phyloP scores from a whole-genome alignment of 1,140 invertebrate genomes.

The Halesus radiatus region DNA sequence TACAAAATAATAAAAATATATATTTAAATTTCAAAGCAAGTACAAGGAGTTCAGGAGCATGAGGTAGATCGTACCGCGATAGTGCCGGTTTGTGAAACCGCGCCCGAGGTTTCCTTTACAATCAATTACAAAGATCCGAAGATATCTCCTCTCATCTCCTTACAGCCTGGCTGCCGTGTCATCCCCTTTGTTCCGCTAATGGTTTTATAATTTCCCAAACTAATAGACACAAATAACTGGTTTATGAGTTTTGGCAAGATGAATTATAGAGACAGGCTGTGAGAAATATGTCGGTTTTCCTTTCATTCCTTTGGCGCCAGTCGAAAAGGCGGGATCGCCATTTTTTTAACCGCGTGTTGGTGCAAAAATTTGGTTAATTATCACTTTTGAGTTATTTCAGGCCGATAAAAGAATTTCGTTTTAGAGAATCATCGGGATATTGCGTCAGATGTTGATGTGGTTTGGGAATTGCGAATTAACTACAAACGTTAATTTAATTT shows the following conservation, averaged over 20 bases:
- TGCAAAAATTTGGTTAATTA: constrained; percentile 36
- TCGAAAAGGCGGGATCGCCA: neutral
- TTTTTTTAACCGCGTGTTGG: constrained; percentile 10
- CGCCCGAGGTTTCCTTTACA: constrained; percentile 38
- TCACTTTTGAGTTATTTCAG: constrained; percentile 1
- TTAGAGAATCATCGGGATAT: neutral
- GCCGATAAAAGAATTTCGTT: neutral
- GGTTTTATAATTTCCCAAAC: constrained; percentile 55
- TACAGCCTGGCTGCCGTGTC: constrained; percentile 9
- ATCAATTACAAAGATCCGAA: constrained; percentile 51
- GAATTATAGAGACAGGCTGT: constrained; percentile 51
- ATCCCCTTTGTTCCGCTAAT: constrained; percentile 54
- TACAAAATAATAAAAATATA: too few species aligned
- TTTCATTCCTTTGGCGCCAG: constrained; percentile 31
- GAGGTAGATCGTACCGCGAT: neutral
- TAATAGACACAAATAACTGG: constrained; percentile 57
- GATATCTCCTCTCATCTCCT: constrained; percentile 30
- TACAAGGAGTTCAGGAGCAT: neutral
- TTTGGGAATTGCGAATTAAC: too few species aligned
- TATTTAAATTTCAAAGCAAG: neutral
- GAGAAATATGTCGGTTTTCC: constrained; percentile 51
- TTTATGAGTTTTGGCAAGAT: constrained; percentile 54
- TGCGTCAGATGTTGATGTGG: neutral
- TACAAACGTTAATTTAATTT: too few species aligned
- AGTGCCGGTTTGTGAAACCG: neutral